Evolutionary conservation across 2,797 vertebrate species (phyloP), one percentile per base, ranked within the genome.

Genomic region (Aulostomus chinensis): DNA sequence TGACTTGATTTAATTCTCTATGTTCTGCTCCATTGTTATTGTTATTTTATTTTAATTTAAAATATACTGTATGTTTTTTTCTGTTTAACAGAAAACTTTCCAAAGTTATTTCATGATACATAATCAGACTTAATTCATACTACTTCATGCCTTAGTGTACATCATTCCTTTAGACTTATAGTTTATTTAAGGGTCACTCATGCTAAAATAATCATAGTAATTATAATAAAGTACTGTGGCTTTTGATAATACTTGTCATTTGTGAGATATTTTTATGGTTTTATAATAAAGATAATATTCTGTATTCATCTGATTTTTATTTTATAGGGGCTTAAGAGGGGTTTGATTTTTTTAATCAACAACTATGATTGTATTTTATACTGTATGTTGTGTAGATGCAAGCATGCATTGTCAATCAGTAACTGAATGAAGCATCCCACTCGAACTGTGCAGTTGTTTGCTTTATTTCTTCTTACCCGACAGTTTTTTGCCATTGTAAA

Each of bases 331-430:
- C 1, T 52, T 17, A 58, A 64, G 32, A 73, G 26, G 53, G 54
- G 14, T 41, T 68, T 70, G 59, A 76, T 76, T 80, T 67, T 40
- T 69, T 64, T n/a, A n/a, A n/a, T 73, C 37, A 71, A 54, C 61
- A 47, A 73, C 42, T 51, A 42, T 80, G 58, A 69, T 81, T 81
- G 36, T 77, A 78, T 80, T 86, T 83, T 86, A 47, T 79, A 80
- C 46, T 68, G 47, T 75, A 52, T 75, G 54, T 80, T 81, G 73
- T 83, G 58, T 71, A 71, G 47, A 70, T n/a, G 42, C 35, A 58
- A 73, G 55, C 20, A 49, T 56, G 38, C 49, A 78, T 49, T 66
- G 68, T 71, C 32, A 78, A 86, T 88, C 64, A 84, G 68, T 81
- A 76, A 84, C 83, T 43, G 22, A 16, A 61, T 53, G 25, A 74